Evolutionary conservation across 1,140 invertebrate genomes (phyloP).

Genomic region (Campoletis sonorensis): DNA sequence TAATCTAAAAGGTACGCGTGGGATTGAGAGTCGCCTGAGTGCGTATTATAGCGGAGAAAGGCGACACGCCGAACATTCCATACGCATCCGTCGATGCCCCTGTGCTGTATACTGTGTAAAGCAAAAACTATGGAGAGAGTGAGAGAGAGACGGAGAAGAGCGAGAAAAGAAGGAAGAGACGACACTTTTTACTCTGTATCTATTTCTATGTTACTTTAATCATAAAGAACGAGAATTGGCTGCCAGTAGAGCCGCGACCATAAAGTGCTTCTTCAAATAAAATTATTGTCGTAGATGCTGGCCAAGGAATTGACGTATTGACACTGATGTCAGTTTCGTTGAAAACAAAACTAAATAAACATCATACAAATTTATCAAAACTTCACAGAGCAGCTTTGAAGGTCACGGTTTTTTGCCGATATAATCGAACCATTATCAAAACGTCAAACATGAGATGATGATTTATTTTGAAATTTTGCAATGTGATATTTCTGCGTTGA

Average conservation of each 20-base stretch:
- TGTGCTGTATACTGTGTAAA: background rate
- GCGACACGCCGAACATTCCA: slow-evolving; percentile 23
- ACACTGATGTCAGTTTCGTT: too few relatives aligned
- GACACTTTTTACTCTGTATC: background rate
- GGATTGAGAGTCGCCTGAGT: slow-evolving; percentile 5
- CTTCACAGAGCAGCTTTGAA: too few relatives aligned
- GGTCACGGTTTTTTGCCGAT: too few relatives aligned
- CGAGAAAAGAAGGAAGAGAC: too few relatives aligned
- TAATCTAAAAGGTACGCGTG: background rate
- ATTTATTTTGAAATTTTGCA: too few relatives aligned
- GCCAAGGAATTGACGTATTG: too few relatives aligned
- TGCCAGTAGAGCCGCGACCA: background rate
- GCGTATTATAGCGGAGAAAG: slow-evolving; percentile 29
- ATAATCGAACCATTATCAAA: too few relatives aligned
- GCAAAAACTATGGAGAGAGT: background rate
- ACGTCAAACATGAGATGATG: too few relatives aligned
- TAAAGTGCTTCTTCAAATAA: background rate
- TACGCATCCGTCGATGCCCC: slow-evolving; percentile 9
- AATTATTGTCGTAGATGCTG: background rate
- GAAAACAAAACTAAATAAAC: too few relatives aligned
- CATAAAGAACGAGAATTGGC: background rate
- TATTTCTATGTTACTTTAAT: background rate
- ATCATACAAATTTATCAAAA: too few relatives aligned
- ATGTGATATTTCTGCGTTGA: too few relatives aligned
- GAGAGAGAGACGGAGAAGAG: background rate